These are phyloP conservation scores for Amblyteles armatorius DNA, from an alignment of 2,888 invertebrate species.

Conservation along the genomic window DNA sequence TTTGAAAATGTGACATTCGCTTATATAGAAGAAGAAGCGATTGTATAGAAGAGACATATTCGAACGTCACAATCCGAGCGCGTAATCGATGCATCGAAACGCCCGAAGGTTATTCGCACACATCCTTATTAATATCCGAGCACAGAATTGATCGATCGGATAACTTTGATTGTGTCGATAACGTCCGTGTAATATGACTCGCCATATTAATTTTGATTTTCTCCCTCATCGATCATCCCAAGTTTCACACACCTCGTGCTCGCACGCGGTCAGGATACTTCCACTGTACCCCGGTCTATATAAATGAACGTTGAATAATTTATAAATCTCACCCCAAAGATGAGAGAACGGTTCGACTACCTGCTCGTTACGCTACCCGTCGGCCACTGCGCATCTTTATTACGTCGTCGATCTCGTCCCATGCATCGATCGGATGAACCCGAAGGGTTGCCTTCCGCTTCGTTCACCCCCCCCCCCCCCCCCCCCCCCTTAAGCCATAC, in stretches of 20 bases:
- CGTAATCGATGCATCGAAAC: neutral
- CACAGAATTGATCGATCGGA: slow-evolving; percentile 38
- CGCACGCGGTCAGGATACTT: neutral
- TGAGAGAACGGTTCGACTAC: slow-evolving; percentile 50
- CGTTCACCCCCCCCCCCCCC: neutral
- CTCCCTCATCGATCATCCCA: slow-evolving; percentile 44
- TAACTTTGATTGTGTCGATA: slow-evolving; percentile 33
- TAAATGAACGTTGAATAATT: slow-evolving; percentile 62
- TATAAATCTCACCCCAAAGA: slow-evolving; percentile 32
- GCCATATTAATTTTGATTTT: slow-evolving; percentile 22
- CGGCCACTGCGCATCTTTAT: slow-evolving; percentile 50
- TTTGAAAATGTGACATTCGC: too few relatives aligned
- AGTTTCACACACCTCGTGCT: slow-evolving; percentile 9
- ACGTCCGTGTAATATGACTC: slow-evolving; percentile 31
- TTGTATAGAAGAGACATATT: neutral
- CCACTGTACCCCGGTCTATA: neutral
- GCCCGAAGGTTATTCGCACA: neutral
- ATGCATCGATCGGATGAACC: slow-evolving; percentile 36
- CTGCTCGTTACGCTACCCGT: slow-evolving; percentile 49
- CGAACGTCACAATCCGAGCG: neutral
- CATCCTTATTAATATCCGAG: neutral
- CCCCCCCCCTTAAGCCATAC: neutral
- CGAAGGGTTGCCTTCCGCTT: slow-evolving; percentile 17
- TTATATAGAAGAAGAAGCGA: neutral
- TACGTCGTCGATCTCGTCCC: slow-evolving; percentile 35